These are phyloP conservation scores for Ochotona curzoniae DNA, from an alignment of 2,113 vertebrate species.

Conservation along the genomic window DNA sequence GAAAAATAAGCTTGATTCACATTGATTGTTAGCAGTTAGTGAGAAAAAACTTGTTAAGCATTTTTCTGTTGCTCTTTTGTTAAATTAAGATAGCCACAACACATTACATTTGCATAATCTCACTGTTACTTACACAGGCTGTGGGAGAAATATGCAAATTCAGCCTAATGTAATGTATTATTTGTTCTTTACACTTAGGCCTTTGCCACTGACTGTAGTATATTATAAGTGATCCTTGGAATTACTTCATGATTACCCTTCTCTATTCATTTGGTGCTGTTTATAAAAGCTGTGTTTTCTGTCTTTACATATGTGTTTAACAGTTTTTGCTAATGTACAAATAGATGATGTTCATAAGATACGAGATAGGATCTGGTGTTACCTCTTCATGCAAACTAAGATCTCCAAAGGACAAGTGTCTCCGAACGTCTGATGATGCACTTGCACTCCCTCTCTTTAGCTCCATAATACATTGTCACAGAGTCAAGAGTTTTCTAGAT, in stretches of 20 bases:
- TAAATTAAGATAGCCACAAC: conserved; percentile 46
- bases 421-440: background rate
- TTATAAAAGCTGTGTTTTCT: conserved; percentile 9
- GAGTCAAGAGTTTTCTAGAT: background rate
- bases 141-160: conserved; percentile 61
- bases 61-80: conserved; percentile 58
- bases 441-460: background rate
- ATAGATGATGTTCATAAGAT: background rate
- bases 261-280: conserved; percentile 8
- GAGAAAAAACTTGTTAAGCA: conserved; percentile 44
- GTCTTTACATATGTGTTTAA: conserved; percentile 12
- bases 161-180: conserved; percentile 42
- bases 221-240: background rate
- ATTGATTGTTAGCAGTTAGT: conserved; percentile 26
- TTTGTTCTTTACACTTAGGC: conserved; percentile 54
- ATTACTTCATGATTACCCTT: conserved; percentile 6
- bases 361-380: background rate
- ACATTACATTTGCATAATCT: conserved; percentile 68
- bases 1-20: conserved; percentile 60
- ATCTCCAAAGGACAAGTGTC: background rate
- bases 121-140: conserved; percentile 55
- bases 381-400: background rate
- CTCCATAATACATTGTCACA: background rate
- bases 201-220: background rate
- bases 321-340: conserved; percentile 27